phyloP scores from a whole-genome alignment of 2,888 invertebrate species.

The Microdon myrmicae region DNA sequence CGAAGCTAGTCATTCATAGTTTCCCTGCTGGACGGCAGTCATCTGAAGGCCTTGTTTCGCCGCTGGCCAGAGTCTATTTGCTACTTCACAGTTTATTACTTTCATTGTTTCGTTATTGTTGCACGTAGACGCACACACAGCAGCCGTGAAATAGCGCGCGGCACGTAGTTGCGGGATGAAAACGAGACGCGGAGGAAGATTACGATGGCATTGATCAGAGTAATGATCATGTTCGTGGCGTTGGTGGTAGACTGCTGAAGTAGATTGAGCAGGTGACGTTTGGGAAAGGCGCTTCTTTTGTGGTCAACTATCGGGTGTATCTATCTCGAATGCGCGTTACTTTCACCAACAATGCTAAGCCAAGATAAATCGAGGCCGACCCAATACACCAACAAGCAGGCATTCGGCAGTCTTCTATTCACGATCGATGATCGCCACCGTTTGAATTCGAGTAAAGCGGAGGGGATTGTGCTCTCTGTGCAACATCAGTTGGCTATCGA shows the following conservation, averaged over 20 bases:
- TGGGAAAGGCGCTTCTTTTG: slow-evolving; percentile 40
- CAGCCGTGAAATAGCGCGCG: not conserved
- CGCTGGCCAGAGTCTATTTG: slow-evolving; percentile 36
- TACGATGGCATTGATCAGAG: slow-evolving; percentile 4
- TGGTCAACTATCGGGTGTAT: slow-evolving; percentile 45
- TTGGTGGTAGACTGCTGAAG: slow-evolving; percentile 8
- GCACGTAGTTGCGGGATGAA: slow-evolving; percentile 7
- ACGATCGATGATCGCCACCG: slow-evolving; percentile 16
- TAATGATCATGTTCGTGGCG: slow-evolving; percentile 6
- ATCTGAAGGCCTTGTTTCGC: no score
- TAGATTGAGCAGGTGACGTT: slow-evolving; percentile 15
- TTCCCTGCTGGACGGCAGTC: no score
- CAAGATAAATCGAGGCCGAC: slow-evolving; percentile 47
- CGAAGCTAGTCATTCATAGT: no score
- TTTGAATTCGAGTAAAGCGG: slow-evolving; percentile 29
- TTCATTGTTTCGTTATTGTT: slow-evolving; percentile 38
- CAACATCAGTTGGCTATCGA: slow-evolving; percentile 7
- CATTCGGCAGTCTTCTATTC: slow-evolving; percentile 3
- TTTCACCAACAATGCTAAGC: slow-evolving; percentile 34
- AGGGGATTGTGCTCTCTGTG: slow-evolving; percentile 28
- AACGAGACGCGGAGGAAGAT: slow-evolving; percentile 8
- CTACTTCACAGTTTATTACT: slow-evolving; percentile 45
- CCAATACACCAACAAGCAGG: slow-evolving; percentile 4
- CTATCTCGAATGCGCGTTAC: slow-evolving; percentile 42
- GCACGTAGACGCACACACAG: slow-evolving; percentile 20